Percentiles rank a stretch among this genome's conserved stretches.
Evolutionary conservation across 1,140 invertebrate genomes (phyloP).

Genomic region (Eupeodes corollae): DNA sequence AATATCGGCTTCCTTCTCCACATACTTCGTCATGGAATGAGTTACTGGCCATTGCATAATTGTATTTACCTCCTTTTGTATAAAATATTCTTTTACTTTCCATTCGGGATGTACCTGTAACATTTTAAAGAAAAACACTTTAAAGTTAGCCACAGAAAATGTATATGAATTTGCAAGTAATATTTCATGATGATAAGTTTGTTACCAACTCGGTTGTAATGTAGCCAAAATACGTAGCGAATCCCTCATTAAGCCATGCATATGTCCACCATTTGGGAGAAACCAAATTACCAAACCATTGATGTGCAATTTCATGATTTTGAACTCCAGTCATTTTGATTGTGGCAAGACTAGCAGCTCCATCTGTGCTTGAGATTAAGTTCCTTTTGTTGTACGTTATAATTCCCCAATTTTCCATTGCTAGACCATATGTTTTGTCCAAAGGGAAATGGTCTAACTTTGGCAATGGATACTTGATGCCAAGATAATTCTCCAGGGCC

Average conservation of each 20-base stretch:
- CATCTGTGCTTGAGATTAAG: slow-evolving; percentile 6
- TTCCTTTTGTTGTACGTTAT: slow-evolving; percentile 50
- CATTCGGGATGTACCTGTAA: slow-evolving; percentile 47
- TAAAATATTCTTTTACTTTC: slow-evolving; percentile 69
- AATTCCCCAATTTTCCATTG: slow-evolving; percentile 82
- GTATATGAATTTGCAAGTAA: neutral
- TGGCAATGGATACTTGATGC: slow-evolving; percentile 38
- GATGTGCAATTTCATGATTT: slow-evolving; percentile 53
- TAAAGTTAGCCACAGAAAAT: neutral
- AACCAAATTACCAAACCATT: slow-evolving; percentile 62
- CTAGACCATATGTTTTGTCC: slow-evolving; percentile 65
- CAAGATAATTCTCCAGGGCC: slow-evolving; percentile 41
- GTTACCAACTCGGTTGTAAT: slow-evolving; percentile 41
- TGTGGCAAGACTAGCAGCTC: slow-evolving; percentile 5
- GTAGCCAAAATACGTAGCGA: slow-evolving; percentile 56
- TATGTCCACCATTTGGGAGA: slow-evolving; percentile 42
- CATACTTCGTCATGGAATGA: slow-evolving; percentile 62
- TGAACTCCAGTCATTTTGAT: slow-evolving; percentile 29
- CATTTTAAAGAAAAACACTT: neutral
- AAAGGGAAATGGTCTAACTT: slow-evolving; percentile 61
- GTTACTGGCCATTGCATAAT: slow-evolving; percentile 48
- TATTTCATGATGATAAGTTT: neutral
- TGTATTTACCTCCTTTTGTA: slow-evolving; percentile 47
- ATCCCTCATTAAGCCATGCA: slow-evolving; percentile 49
- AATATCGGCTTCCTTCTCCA: slow-evolving; percentile 58